These are phyloP conservation scores for Paguma larvata DNA, from an alignment of 2,797 vertebrate species.

Conservation along the genomic window DNA sequence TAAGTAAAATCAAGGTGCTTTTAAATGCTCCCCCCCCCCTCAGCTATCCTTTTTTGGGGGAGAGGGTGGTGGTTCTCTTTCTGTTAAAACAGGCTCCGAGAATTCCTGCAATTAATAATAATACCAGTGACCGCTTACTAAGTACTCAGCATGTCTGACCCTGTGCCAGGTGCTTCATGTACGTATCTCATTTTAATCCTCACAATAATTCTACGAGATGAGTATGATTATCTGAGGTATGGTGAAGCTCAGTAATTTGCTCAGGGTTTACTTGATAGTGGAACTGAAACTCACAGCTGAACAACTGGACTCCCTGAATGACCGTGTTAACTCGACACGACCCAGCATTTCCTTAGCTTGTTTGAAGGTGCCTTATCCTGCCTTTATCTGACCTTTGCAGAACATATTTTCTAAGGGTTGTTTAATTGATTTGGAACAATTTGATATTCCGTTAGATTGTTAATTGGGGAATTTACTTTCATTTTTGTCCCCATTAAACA, in stretches of 20 bases:
- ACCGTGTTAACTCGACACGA: neutral
- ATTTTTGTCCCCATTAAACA: slow-evolving; percentile 55
- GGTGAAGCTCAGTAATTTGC: neutral
- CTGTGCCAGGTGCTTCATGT: neutral
- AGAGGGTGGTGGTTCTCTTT: neutral
- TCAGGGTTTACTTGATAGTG: neutral
- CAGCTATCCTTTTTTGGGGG: neutral
- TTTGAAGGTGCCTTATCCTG: neutral
- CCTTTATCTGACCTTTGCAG: neutral
- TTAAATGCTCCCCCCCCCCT: neutral
- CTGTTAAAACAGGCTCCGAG: neutral
- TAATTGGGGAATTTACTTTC: slow-evolving; percentile 40
- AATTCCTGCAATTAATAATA: neutral
- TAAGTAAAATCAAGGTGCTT: neutral
- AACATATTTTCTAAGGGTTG: neutral
- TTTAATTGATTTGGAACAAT: slow-evolving; percentile 10
- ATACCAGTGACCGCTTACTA: neutral
- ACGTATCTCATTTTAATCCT: neutral
- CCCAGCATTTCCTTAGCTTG: neutral
- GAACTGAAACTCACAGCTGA: neutral
- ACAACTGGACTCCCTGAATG: neutral
- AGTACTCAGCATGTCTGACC: neutral
- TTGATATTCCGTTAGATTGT: neutral
- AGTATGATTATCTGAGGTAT: neutral
- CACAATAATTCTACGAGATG: neutral